phyloP scores from a whole-genome alignment of 2,888 invertebrate species.

The Theodoxus fluviatilis region DNA sequence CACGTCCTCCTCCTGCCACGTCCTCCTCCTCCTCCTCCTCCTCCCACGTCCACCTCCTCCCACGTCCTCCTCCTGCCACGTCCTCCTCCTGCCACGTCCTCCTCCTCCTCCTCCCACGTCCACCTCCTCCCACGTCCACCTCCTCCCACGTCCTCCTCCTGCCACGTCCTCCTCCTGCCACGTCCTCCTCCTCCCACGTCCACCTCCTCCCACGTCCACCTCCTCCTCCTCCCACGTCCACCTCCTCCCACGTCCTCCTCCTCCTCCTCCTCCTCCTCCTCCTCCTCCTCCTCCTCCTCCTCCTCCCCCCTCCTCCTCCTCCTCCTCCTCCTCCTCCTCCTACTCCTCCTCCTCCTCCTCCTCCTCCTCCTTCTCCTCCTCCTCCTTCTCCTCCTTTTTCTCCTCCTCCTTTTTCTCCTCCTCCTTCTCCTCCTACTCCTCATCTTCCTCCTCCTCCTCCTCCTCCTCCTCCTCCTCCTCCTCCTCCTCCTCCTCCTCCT shows the following conservation, averaged over 20 bases:
- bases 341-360: not conserved
- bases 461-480: not conserved
- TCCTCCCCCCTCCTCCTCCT: conserved; percentile 4
- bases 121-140: not conserved
- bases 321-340: not conserved
- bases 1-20: not conserved
- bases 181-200: not conserved
- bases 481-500: not conserved
- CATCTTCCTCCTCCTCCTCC: not conserved
- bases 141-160: conserved; percentile 3
- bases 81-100: conserved; percentile 6
- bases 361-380: not conserved
- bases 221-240: conserved; percentile 9
- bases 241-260: conserved; percentile 18
- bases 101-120: not conserved
- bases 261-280: conserved; percentile 18
- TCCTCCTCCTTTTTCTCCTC: not conserved
- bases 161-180: not conserved
- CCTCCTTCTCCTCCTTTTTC: conserved; percentile 2
- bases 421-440: not conserved
- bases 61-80: conserved; percentile 11
- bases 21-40: not conserved
- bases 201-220: not conserved
- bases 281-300: conserved; percentile 20
- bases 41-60: conserved; percentile 4